Base-by-base conservation (phyloP, 2,888 invertebrate species). In the Copidosoma aretas region DNA sequence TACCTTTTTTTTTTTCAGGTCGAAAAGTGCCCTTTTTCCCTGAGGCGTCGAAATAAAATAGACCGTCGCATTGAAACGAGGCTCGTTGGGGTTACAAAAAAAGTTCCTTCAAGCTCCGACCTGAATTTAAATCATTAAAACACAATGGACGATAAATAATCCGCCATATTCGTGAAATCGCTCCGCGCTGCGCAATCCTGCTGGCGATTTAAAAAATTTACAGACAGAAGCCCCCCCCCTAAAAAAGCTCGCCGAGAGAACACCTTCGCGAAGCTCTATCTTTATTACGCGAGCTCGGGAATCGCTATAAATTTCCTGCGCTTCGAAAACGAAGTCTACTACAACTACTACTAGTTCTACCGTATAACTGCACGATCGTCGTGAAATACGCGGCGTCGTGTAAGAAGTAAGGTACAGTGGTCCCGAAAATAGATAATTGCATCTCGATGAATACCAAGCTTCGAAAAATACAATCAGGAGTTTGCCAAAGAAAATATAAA, bases 141-240 rank as follows among this genome's bases (percentile, higher is more conserved):
- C 12, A 46, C 43, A 3, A 46, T 41, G 14, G 8, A 41, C 14
- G 8, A 8, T 41, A 41, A 41, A 10, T 41, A 10, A 41, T 41
- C 14, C 14, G 10, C 41, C 14, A 14, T 14, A 10, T 41, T 41
- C 43, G 43, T 3, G 43, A 46, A 46, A 46, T 46, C 14, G 60
- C 56, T 62, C 67, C 58, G 62, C 49, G 17, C 58, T 54, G 51
- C 51, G 65, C 49, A 68, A 61, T 24, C 60, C 41, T 56, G 51
- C 41, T 43, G 63, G 58, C 56, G 52, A 54, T 21, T 54, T 21
- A 25, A 46, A 46, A 46, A 8, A 46, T 46, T 46, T 46, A 46
- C 43, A 46, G 12, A 15, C 43, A 1, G 3, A 12, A 46, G 14
- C 17, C n/a, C n/a, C n/a, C n/a, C n/a, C n/a, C n/a, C n/a, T n/a